phyloP scores from a whole-genome alignment of 2,888 invertebrate genomes.

The Lasioglossum vierecki region DNA sequence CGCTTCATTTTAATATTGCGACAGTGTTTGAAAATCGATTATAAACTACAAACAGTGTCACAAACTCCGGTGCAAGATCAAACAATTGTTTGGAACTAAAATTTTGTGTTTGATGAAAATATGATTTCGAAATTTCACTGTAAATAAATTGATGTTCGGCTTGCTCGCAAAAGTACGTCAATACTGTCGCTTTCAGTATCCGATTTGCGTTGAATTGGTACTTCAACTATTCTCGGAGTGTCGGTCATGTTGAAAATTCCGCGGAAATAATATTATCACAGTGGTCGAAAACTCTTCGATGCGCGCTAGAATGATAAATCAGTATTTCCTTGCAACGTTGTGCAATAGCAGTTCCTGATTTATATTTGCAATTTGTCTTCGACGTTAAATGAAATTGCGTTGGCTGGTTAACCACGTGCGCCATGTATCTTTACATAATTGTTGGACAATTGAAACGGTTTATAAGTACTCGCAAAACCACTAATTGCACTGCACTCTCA shows the following conservation, averaged over 20 bases:
- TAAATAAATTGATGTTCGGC: neutral
- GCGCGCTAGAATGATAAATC: constrained; percentile 18
- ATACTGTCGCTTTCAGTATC: neutral
- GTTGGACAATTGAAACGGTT: constrained; percentile 1
- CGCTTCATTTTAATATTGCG: too few relatives aligned
- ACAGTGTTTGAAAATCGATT: too few relatives aligned
- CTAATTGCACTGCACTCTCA: neutral
- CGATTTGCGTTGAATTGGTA: neutral
- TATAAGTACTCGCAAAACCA: neutral
- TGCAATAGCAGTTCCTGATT: constrained; percentile 27
- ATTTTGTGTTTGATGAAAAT: too few relatives aligned
- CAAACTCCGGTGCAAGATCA: too few relatives aligned
- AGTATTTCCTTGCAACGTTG: constrained; percentile 29
- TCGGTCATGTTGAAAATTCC: too few relatives aligned
- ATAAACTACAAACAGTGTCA: too few relatives aligned
- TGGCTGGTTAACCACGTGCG: neutral
- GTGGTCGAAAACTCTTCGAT: neutral
- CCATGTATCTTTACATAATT: constrained; percentile 20
- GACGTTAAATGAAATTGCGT: constrained; percentile 9
- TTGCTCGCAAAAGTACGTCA: neutral
- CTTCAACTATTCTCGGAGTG: neutral
- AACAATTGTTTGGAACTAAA: too few relatives aligned
- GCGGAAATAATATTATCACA: constrained; percentile 17
- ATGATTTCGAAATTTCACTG: neutral
- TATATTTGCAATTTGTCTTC: constrained; percentile 30